These are phyloP conservation scores for Mus spretus DNA, from an alignment of 2,797 vertebrate species.

Conservation along the genomic window DNA sequence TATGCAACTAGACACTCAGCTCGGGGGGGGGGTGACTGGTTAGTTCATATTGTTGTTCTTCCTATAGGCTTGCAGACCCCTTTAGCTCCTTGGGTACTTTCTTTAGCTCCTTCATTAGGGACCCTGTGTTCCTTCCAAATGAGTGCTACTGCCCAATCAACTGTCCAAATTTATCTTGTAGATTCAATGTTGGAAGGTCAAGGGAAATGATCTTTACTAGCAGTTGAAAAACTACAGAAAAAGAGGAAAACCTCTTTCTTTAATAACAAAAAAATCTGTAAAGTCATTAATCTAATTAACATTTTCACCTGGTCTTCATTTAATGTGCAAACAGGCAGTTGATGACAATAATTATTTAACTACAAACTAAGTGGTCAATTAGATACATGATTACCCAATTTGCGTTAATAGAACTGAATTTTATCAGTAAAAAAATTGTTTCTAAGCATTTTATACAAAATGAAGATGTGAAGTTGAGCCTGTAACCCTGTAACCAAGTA, in stretches of 20 bases:
- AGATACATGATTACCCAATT: conserved; percentile 82
- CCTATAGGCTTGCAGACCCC: too few relatives aligned
- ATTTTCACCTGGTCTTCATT: conserved; percentile 84
- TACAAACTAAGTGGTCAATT: conserved; percentile 81
- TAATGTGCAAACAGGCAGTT: conserved; percentile 75
- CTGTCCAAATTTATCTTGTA: conserved; percentile 40
- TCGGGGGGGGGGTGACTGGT: too few relatives aligned
- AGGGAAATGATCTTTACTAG: conserved; percentile 61
- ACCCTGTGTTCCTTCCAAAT: neutral
- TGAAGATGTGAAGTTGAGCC: conserved; percentile 6
- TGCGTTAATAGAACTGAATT: conserved; percentile 72
- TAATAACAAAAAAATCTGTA: conserved; percentile 78
- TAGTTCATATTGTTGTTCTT: too few relatives aligned
- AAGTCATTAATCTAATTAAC: conserved; percentile 84
- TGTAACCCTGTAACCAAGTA: conserved; percentile 23
- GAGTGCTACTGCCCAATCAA: conserved; percentile 31
- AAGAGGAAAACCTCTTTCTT: conserved; percentile 77
- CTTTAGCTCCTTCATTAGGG: too few relatives aligned
- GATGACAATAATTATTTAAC: conserved; percentile 82
- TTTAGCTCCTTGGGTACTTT: too few relatives aligned
- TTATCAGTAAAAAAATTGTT: conserved; percentile 72
- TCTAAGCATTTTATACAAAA: conserved; percentile 41
- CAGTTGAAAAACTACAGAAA: conserved; percentile 65
- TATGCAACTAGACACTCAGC: too few relatives aligned
- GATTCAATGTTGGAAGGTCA: conserved; percentile 62